Evolutionary conservation across 2,888 invertebrate genomes (phyloP).

Genomic region (Acleris emargana): DNA sequence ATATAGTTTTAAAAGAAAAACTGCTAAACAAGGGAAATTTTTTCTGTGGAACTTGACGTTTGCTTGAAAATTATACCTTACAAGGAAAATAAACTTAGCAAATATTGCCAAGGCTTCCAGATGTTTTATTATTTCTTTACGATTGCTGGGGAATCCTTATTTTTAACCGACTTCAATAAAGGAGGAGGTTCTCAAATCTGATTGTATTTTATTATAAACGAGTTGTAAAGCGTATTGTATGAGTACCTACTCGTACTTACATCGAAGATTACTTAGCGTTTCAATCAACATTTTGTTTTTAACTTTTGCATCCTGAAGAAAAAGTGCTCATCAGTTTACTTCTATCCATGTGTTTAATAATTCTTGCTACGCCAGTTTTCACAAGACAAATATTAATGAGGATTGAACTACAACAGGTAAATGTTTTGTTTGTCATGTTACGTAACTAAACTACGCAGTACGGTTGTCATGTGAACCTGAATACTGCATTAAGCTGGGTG

Average conservation of each 20-base stretch:
- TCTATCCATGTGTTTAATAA: too few relatives aligned
- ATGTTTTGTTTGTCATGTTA: background rate
- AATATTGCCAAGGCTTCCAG: slow-evolving; percentile 11
- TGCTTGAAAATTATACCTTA: slow-evolving; percentile 29
- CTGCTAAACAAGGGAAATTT: slow-evolving; percentile 23
- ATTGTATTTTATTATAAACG: too few relatives aligned
- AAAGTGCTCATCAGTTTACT: too few relatives aligned
- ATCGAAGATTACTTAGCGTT: too few relatives aligned
- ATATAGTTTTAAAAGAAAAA: slow-evolving; percentile 33
- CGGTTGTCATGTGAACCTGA: background rate
- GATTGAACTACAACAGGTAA: background rate
- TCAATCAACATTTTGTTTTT: too few relatives aligned
- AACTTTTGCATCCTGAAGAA: too few relatives aligned
- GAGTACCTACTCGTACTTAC: too few relatives aligned
- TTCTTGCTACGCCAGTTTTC: background rate
- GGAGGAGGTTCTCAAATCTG: too few relatives aligned
- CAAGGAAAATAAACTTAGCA: slow-evolving; percentile 18
- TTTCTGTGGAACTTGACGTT: slow-evolving; percentile 12
- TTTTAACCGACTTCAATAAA: too few relatives aligned
- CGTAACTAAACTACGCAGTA: background rate
- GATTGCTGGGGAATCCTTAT: slow-evolving; percentile 2
- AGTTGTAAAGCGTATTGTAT: too few relatives aligned
- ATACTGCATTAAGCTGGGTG: background rate
- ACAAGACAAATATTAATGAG: background rate
- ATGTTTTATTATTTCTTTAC: slow-evolving; percentile 19